Percentiles rank a stretch among this genome's conserved stretches.
phyloP scores from a whole-genome alignment of 2,888 invertebrate species.

The Pollenia labialis region DNA sequence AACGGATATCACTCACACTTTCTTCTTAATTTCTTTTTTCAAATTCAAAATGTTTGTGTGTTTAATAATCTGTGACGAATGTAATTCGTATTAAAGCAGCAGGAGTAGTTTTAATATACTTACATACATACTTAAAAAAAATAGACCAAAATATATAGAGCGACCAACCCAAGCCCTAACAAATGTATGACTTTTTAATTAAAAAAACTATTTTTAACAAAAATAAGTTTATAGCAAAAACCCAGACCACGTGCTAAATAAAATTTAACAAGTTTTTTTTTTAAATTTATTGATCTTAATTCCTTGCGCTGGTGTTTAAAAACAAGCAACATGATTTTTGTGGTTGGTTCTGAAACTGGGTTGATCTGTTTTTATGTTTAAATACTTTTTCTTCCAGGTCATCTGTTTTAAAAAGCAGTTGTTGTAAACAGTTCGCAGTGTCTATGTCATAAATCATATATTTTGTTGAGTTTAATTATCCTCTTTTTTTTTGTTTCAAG shows the following conservation, averaged over 20 bases:
- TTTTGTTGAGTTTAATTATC: neutral
- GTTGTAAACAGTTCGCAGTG: constrained; percentile 3
- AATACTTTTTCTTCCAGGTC: neutral
- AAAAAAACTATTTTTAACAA: constrained; percentile 45
- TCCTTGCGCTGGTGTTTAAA: neutral
- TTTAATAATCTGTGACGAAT: constrained; percentile 80
- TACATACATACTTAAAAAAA: neutral
- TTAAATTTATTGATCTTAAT: constrained; percentile 8
- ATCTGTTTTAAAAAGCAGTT: constrained; percentile 34
- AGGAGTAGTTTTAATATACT: constrained; percentile 42
- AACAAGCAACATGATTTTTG: constrained; percentile 8
- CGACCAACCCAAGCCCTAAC: constrained; percentile 13
- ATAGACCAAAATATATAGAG: neutral
- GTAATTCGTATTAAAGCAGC: constrained; percentile 47
- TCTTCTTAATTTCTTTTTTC: constrained; percentile 23
- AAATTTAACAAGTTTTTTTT: constrained; percentile 34
- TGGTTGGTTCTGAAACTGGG: constrained; percentile 10
- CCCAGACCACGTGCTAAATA: constrained; percentile 59
- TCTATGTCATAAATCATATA: constrained; percentile 37
- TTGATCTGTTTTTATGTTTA: neutral
- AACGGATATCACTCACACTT: constrained; percentile 37
- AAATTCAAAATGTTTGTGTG: constrained; percentile 71
- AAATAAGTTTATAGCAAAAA: constrained; percentile 37
- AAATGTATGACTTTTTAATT: constrained; percentile 67
- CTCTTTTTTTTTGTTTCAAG: neutral